Evolutionary conservation across 1,140 invertebrate genomes (phyloP), one percentile per base, ranked within the genome.

Genomic region (Vanessa tameamea): DNA sequence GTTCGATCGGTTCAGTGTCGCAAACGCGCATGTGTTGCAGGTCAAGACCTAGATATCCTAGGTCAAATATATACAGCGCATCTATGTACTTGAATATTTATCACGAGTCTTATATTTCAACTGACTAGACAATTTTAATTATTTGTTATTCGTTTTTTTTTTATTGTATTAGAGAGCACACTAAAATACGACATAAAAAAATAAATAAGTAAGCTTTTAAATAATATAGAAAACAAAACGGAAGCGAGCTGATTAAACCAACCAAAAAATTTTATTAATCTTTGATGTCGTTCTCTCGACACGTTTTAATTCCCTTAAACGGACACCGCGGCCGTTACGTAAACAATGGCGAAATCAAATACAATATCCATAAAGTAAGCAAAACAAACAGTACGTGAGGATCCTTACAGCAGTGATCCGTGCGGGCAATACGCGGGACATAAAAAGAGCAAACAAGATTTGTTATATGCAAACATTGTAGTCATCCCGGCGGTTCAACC

Each of bases 301-400:
- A 57, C 53, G 53, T 57, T 57, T 23, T 16, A 16, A 8, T 57
- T 23, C 20, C 16, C 57, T 23, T 61, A 61, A 15, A 37, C 14
- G 13, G 14, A 61, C 57, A 57, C 16, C 55, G 57, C 55, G 15
- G 15, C 23, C 57, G 15, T 37, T 37, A 61, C 31, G 26, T 64
- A 43, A 55, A 47, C 31, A 16, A 57, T 43, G 20, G 47, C 47
- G 61, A 71, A 70, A 79, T 79, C 77, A 78, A 83, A 82, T 80
- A 81, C 80, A 84, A 80, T 75, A 77, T 80, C 78, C 77, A 83
- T 80, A 80, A 81, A 74, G 72, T 70, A 84, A 85, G 69, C 70
- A 83, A 86, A 78, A 78, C 84, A 90, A 86, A 90, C 80, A 86
- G 76, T 82, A 89, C 88, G 87, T 91, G 88, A 88, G 83, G 82